phyloP scores from a whole-genome alignment of 1,140 invertebrate species.

The Drosophila equinoxialis region DNA sequence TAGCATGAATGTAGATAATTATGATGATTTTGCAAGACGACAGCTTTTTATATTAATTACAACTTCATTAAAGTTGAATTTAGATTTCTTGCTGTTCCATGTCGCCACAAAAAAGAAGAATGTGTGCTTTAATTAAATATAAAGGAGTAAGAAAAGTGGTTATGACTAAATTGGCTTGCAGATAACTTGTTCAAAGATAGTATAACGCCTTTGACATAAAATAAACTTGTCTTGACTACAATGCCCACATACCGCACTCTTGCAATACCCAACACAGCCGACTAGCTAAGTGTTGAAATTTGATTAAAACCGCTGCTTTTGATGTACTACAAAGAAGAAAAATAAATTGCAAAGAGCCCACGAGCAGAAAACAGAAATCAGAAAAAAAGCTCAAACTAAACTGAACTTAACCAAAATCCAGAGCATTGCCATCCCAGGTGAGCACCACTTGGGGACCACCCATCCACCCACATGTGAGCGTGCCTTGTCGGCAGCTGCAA shows the following conservation, averaged over 20 bases:
- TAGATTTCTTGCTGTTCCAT: no score
- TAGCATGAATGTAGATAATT: no score
- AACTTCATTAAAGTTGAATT: no score
- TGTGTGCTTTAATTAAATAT: background rate
- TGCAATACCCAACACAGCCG: conserved; percentile 36
- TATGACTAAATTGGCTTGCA: background rate
- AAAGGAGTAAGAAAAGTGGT: background rate
- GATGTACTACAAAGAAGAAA: conserved; percentile 56
- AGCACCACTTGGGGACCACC: background rate
- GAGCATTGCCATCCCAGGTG: background rate
- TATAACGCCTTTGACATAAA: background rate
- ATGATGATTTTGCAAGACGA: no score
- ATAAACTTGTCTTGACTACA: conserved; percentile 3
- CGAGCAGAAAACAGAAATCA: background rate
- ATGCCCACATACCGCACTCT: background rate
- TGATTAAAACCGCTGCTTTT: conserved; percentile 73
- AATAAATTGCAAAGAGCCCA: conserved; percentile 38
- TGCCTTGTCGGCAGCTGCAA: conserved; percentile 39
- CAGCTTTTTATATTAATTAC: no score
- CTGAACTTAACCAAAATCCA: background rate
- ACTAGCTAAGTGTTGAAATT: conserved; percentile 47
- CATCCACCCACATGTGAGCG: conserved; percentile 54
- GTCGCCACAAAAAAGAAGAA: background rate
- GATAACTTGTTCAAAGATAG: background rate
- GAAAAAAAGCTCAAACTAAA: conserved; percentile 9